These are phyloP conservation scores for Gonioctena quinquepunctata DNA, from an alignment of 1,140 invertebrate genomes.

Conservation along the genomic window DNA sequence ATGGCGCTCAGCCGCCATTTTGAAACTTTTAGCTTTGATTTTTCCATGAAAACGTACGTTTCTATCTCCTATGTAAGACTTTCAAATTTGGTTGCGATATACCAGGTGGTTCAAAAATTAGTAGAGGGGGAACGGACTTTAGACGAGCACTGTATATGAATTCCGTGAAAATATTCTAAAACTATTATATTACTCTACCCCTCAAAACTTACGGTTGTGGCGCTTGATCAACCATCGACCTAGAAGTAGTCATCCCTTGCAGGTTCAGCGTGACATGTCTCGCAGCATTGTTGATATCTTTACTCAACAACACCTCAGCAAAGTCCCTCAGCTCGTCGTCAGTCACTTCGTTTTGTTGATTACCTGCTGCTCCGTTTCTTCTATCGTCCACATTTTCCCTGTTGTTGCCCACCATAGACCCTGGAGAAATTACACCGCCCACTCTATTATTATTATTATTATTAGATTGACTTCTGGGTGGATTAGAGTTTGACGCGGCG, in stretches of 20 bases:
- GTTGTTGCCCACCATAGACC: constrained; percentile 6
- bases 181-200: too few relatives aligned
- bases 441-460: constrained; percentile 7
- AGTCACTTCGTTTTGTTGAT: constrained; percentile 9
- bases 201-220: constrained; percentile 67
- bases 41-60: too few relatives aligned
- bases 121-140: too few relatives aligned
- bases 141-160: too few relatives aligned
- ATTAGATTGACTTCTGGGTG: neutral
- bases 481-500: too few relatives aligned
- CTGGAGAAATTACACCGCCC: constrained; percentile 18
- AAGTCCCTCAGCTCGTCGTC: constrained; percentile 69
- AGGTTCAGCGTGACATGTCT: constrained; percentile 69
- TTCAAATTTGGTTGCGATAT: too few relatives aligned
- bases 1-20: too few relatives aligned
- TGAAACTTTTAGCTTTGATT: too few relatives aligned
- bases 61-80: too few relatives aligned
- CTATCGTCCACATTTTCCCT: neutral
- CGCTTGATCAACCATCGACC: constrained; percentile 70
- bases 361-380: neutral
- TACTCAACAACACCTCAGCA: constrained; percentile 71
- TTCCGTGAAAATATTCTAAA: too few relatives aligned
- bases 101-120: too few relatives aligned
- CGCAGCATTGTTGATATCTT: constrained; percentile 72
- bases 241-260: constrained; percentile 71